A percentile compares a stretch with the other conserved stretches of the same genome.
Conservation (phyloP, 2,113 vertebrate species). For the Macaca fascicularis region DNA sequence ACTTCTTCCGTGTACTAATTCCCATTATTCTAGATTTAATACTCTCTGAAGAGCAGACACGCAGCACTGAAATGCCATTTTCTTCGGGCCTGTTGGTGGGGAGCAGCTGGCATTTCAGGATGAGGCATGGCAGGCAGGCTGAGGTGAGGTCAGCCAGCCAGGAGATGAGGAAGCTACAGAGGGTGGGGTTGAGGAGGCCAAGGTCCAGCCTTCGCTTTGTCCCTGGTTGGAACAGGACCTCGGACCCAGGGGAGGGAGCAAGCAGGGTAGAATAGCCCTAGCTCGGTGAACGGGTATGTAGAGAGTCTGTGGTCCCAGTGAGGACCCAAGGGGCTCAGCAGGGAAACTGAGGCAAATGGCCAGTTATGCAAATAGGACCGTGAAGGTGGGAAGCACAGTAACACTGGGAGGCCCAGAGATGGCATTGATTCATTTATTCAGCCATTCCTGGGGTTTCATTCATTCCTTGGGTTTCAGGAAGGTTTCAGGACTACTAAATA, state of each 20-base stretch:
- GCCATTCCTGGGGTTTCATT: not conserved
- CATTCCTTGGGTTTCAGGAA: not conserved
- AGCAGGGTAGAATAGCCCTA: rapidly evolving
- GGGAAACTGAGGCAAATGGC: constrained; percentile 1
- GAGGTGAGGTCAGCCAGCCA: not conserved
- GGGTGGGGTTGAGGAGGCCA: not conserved
- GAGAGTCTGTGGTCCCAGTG: not conserved
- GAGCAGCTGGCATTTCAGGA: not conserved
- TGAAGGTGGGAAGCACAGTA: not conserved
- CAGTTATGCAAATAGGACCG: not conserved
- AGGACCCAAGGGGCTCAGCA: not conserved
- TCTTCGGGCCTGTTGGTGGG: not conserved
- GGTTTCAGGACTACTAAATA: not conserved
- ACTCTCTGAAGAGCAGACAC: not conserved
- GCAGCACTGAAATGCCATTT: not conserved
- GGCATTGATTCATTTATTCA: not conserved
- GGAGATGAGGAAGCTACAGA: not conserved
- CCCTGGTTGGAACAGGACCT: not conserved
- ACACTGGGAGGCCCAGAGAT: not conserved
- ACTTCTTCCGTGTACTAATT: not conserved
- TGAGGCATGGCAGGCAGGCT: not conserved
- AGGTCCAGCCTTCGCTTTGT: not conserved
- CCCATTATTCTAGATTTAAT: constrained; percentile 29
- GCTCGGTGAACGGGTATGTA: not conserved
- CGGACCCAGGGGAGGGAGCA: too few species aligned